Evolutionary conservation across 1,140 invertebrate species (phyloP).

Genomic region (Ptiloglossa arizonensis): DNA sequence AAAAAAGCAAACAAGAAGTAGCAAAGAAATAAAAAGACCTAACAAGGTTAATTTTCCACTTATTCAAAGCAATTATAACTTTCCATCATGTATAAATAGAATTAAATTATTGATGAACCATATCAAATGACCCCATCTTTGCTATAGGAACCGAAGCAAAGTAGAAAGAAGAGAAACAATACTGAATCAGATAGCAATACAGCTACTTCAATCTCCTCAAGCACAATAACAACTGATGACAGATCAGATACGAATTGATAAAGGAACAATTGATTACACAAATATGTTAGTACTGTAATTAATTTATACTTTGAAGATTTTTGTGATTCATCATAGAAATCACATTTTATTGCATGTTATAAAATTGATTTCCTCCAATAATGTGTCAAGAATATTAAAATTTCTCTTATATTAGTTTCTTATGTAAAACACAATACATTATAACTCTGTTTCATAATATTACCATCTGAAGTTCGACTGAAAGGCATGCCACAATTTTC

Average conservation of each 20-base stretch:
- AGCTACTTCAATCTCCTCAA: slow-evolving; percentile 28
- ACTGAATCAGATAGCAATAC: slow-evolving; percentile 39
- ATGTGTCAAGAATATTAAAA: neutral
- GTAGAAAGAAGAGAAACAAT: neutral
- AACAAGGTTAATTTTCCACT: slow-evolving; percentile 9
- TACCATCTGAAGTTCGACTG: slow-evolving; percentile 93
- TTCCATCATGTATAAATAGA: neutral
- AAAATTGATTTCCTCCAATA: neutral
- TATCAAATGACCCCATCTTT: neutral
- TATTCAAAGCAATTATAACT: neutral
- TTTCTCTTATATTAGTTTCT: neutral
- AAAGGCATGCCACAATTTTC: slow-evolving; percentile 99
- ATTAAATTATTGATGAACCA: neutral
- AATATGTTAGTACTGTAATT: neutral
- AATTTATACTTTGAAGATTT: neutral
- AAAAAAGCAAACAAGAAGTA: slow-evolving; percentile 35
- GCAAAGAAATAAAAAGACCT: slow-evolving; percentile 49
- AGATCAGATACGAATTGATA: slow-evolving; percentile 43
- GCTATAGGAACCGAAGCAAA: slow-evolving; percentile 12
- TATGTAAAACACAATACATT: neutral
- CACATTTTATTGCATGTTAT: neutral
- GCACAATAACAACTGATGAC: slow-evolving; percentile 39
- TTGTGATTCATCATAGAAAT: neutral
- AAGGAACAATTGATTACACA: neutral
- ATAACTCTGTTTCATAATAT: slow-evolving; percentile 3